phyloP scores from a whole-genome alignment of 2,888 invertebrate genomes.

The Anthoptus insignis region DNA sequence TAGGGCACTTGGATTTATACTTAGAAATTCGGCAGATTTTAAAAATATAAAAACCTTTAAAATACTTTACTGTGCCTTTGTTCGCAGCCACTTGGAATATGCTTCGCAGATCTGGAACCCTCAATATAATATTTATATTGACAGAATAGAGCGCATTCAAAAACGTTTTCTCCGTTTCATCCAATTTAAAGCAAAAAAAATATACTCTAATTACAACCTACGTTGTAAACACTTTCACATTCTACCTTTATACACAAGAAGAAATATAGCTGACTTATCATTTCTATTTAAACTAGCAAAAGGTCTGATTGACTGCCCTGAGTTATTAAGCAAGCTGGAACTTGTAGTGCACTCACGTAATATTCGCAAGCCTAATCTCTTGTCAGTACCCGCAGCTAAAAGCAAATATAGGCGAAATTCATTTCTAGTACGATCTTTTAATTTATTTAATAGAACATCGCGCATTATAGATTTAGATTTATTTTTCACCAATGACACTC shows the following conservation, averaged over 20 bases:
- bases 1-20: slow-evolving; percentile 2
- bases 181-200: not conserved
- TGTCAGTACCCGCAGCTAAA: too few relatives aligned
- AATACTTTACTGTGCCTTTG: slow-evolving; percentile 11
- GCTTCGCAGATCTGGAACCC: not conserved
- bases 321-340: not conserved
- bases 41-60: slow-evolving; percentile 11
- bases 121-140: not conserved
- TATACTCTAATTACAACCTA: not conserved
- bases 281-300: not conserved
- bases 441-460: too few relatives aligned
- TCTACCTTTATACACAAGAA: not conserved
- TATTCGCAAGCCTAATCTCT: too few relatives aligned
- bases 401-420: too few relatives aligned
- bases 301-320: not conserved
- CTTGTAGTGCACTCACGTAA: not conserved
- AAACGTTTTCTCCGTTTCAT: not conserved
- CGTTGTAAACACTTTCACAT: not conserved
- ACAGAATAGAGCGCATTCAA: not conserved
- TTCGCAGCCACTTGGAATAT: not conserved
- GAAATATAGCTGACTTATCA: not conserved
- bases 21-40: not conserved
- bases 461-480: too few relatives aligned
- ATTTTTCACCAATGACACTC: too few relatives aligned
- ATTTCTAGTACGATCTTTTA: too few relatives aligned